Percentiles rank a stretch among this genome's conserved stretches.
phyloP scores from a whole-genome alignment of 1,140 invertebrate species.

The Spodoptera litura region DNA sequence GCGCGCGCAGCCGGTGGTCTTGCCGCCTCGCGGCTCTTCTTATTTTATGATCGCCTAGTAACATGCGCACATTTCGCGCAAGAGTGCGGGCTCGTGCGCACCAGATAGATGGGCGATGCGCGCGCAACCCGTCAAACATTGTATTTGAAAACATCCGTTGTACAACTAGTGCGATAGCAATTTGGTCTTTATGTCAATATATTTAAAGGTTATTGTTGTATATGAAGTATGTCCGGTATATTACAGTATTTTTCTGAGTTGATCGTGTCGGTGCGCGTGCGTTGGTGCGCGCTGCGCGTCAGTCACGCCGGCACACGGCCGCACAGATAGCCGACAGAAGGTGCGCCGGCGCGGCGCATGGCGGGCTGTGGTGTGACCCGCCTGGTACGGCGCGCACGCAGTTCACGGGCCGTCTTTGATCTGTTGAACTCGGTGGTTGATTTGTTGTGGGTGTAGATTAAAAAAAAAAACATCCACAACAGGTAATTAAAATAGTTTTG shows the following conservation, averaged over 20 bases:
- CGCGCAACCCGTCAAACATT: conserved; percentile 51
- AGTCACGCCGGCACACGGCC: neutral
- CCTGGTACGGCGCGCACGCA: too few species aligned
- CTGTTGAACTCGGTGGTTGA: too few species aligned
- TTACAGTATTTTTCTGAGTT: neutral
- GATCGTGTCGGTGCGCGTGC: conserved; percentile 19
- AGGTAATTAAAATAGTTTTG: too few species aligned
- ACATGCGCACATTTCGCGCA: conserved; percentile 74
- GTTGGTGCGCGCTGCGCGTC: conserved; percentile 1
- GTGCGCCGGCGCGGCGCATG: neutral
- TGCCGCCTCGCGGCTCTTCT: conserved; percentile 40
- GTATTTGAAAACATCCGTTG: neutral
- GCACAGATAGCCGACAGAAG: neutral
- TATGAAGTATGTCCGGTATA: neutral
- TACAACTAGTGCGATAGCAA: neutral
- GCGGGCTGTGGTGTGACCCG: neutral
- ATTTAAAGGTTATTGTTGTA: conserved; percentile 21
- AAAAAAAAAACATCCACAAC: too few species aligned
- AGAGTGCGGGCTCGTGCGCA: conserved; percentile 60
- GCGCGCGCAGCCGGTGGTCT: conserved; percentile 43
- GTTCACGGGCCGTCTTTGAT: too few species aligned
- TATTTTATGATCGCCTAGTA: conserved; percentile 75
- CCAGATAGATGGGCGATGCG: conserved; percentile 65
- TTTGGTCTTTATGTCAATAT: neutral
- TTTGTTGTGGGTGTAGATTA: too few species aligned